Evolutionary conservation across 1,140 invertebrate species (phyloP).

Genomic region (Holotrichia oblita): DNA sequence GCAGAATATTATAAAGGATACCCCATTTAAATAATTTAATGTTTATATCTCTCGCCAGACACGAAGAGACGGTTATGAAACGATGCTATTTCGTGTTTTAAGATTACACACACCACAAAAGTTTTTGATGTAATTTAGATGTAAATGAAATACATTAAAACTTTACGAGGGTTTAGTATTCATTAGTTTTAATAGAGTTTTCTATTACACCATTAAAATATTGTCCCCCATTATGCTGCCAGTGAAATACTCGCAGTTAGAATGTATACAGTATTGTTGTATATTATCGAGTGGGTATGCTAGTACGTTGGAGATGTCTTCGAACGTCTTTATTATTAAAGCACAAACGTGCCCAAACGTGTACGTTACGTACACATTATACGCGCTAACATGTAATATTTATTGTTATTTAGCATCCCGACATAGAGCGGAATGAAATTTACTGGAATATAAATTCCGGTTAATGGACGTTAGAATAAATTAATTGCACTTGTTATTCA

Average conservation of each 20-base stretch:
- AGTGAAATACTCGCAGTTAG: constrained; percentile 24
- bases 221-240: constrained; percentile 32
- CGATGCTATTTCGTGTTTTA: constrained; percentile 19
- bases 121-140: constrained; percentile 32
- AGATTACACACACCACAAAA: constrained; percentile 11
- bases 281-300: constrained; percentile 27
- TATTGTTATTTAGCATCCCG: constrained; percentile 20
- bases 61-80: constrained; percentile 17
- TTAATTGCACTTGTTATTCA: constrained; percentile 32
- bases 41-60: constrained; percentile 26
- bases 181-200: constrained; percentile 37
- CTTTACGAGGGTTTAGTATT: constrained; percentile 25
- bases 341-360: constrained; percentile 18
- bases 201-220: constrained; percentile 36
- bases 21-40: constrained; percentile 33
- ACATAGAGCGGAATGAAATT: constrained; percentile 4
- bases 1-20: constrained; percentile 7
- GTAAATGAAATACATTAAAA: constrained; percentile 36
- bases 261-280: neutral
- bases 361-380: neutral
- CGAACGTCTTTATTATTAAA: constrained; percentile 34
- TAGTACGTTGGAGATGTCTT: neutral
- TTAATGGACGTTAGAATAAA: constrained; percentile 27
- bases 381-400: constrained; percentile 26
- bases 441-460: constrained; percentile 5